Conservation (phyloP, 2,888 invertebrate species). For the Cyaniris semiargus region DNA sequence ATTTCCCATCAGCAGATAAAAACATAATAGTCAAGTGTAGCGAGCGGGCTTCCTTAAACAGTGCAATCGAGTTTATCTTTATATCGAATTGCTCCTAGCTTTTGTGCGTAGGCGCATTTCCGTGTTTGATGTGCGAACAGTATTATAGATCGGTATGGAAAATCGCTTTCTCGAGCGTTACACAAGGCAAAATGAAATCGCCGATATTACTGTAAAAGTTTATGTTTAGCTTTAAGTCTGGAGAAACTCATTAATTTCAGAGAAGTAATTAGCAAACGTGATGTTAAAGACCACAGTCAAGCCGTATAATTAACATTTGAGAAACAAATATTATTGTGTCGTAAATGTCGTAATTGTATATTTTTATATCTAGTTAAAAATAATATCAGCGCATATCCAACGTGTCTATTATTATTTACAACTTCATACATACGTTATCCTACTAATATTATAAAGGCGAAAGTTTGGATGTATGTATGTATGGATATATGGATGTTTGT, state of each 20-base stretch:
- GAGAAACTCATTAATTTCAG: neutral
- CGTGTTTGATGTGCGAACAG: constrained; percentile 56
- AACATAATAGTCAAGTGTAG: constrained; percentile 40
- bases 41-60: constrained; percentile 65
- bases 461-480: too few relatives aligned
- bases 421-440: too few relatives aligned
- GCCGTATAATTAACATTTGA: too few relatives aligned
- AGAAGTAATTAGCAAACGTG: neutral
- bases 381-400: too few relatives aligned
- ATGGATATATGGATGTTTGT: too few relatives aligned
- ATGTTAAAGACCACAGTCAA: too few relatives aligned
- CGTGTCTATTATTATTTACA: too few relatives aligned
- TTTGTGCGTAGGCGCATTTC: constrained; percentile 58
- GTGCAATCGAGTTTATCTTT: constrained; percentile 69
- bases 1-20: constrained; percentile 35
- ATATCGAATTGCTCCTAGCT: constrained; percentile 67
- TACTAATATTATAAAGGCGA: too few relatives aligned
- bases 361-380: too few relatives aligned
- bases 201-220: constrained; percentile 8
- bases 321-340: too few relatives aligned
- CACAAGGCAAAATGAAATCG: constrained; percentile 28
- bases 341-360: too few relatives aligned
- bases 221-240: neutral
- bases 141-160: constrained; percentile 48
- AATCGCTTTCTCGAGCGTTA: constrained; percentile 33